These are phyloP conservation scores for Platypus cylindrus DNA, from an alignment of 2,888 invertebrate genomes.

Conservation along the genomic window DNA sequence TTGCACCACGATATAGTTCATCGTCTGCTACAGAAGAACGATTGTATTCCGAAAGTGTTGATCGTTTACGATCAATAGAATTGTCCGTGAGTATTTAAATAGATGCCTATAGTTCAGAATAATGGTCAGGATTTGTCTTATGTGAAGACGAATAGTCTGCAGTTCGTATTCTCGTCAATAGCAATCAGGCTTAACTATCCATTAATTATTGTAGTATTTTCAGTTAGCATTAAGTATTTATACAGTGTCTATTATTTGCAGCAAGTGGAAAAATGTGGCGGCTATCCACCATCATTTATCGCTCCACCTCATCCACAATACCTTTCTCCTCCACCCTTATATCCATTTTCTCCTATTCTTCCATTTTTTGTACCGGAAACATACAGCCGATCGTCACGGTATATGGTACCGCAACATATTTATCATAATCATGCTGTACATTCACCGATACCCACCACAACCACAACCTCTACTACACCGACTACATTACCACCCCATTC, in stretches of 20 bases:
- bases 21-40: slow-evolving; percentile 32
- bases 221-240: too few relatives aligned
- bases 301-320: slow-evolving; percentile 29
- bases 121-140: slow-evolving; percentile 1
- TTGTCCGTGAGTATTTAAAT: slow-evolving; percentile 29
- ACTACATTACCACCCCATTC: slow-evolving; percentile 6
- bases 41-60: slow-evolving; percentile 33
- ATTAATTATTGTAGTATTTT: too few relatives aligned
- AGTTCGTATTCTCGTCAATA: too few relatives aligned
- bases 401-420: slow-evolving; percentile 26
- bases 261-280: slow-evolving; percentile 26
- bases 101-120: neutral
- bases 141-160: too few relatives aligned
- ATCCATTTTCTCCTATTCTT: slow-evolving; percentile 29
- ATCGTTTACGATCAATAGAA: slow-evolving; percentile 33
- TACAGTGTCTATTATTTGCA: slow-evolving; percentile 14
- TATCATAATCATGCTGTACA: slow-evolving; percentile 20
- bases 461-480: slow-evolving; percentile 2
- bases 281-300: slow-evolving; percentile 28
- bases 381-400: slow-evolving; percentile 20
- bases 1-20: slow-evolving; percentile 32
- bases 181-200: too few relatives aligned
- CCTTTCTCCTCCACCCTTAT: slow-evolving; percentile 37
- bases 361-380: slow-evolving; percentile 26
- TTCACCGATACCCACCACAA: slow-evolving; percentile 27